Evolutionary conservation across 2,797 vertebrate species (phyloP), one percentile per base, ranked within the genome.

Genomic region (Podargus strigoides): DNA sequence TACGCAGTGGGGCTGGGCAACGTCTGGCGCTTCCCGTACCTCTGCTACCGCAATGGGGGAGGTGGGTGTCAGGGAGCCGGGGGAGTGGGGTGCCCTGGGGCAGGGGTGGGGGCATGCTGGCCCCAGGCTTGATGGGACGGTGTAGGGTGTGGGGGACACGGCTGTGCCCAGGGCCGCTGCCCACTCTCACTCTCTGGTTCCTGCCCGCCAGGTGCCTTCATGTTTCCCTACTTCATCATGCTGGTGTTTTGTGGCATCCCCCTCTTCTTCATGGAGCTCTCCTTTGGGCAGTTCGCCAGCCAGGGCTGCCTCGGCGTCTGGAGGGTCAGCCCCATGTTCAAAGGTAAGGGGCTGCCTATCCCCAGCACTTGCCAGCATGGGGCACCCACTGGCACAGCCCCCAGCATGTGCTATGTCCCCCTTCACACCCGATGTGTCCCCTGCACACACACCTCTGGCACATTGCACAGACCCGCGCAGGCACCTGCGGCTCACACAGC

Each of bases 141-240:
- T 68, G 69, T 27, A 41, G 76, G 63, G 75, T 4, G 0, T 0
- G 6, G 24, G 42, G 52, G 72, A 9, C n/a, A n/a, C 9, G 17
- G 44, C 39, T 0, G 0, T 72, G 52, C 63, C 26, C 4, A 3
- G 10, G 8, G 21, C 92, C 60, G 13, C 85, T 70, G 85, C 68
- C 64, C 8, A 22, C 50, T 90, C 58, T 94, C 64, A 93, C 79
- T 67, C 36, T 86, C 49, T 88, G 46, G 19, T 84, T 95, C 47
- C 42, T 87, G 52, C 84, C 76, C 9, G 37, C 66, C 93, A 99
- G 99, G 99, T 93, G 99, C 99, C 95, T 99, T 99, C 98, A 99
- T 99, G 99, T 98, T 99, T 67, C 99, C 99, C 12, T 99, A 99
- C 97, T 99, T 99, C 96, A 98, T 99, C 98, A 99, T 99, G 99